phyloP scores from a whole-genome alignment of 2,113 vertebrate genomes.

The Tiliqua scincoides region DNA sequence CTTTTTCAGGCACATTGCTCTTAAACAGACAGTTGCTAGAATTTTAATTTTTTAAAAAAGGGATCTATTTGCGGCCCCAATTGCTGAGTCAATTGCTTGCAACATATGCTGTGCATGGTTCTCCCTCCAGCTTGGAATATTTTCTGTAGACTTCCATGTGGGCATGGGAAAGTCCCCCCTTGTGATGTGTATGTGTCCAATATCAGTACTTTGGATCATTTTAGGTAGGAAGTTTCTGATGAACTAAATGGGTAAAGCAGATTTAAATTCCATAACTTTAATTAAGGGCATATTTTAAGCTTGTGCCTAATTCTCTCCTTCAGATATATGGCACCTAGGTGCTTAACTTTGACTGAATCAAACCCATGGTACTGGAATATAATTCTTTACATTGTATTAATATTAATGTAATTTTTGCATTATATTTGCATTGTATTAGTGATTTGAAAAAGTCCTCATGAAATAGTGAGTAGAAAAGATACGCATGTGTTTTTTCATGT shows the following conservation, averaged over 20 bases:
- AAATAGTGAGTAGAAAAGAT: neutral
- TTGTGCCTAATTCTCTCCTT: neutral
- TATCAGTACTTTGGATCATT: neutral
- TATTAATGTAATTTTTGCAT: no score
- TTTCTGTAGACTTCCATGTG: no score
- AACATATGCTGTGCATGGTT: neutral
- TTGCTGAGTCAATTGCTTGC: neutral
- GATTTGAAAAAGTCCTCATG: no score
- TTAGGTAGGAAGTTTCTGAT: neutral
- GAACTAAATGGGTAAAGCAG: no score
- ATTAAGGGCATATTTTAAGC: neutral
- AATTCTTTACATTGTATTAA: neutral
- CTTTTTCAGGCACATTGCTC: neutral
- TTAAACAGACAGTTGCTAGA: no score
- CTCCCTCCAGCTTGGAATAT: neutral
- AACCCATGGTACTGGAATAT: no score
- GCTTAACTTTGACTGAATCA: neutral
- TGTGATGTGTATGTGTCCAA: neutral
- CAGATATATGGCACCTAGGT: neutral
- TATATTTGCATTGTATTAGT: neutral
- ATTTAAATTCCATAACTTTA: no score
- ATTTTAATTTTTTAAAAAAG: no score
- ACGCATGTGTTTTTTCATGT: neutral
- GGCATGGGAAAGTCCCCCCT: no score
- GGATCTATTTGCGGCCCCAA: no score